Percentiles rank a stretch among this genome's conserved stretches.
Conservation (phyloP, 2,888 invertebrate genomes). For the Rhamnusium bicolor region DNA sequence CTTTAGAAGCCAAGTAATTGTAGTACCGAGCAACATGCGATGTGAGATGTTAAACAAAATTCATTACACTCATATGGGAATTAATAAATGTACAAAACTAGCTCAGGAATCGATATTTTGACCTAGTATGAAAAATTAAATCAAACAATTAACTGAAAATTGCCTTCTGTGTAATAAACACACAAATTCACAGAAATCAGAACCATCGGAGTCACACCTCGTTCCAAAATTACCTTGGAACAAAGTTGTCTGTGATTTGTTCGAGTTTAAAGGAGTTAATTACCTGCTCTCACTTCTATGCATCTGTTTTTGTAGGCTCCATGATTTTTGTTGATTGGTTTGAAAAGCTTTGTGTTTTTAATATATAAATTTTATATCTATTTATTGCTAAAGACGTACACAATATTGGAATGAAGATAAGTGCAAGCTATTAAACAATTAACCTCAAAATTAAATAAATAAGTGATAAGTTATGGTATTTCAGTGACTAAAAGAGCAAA, state of each 20-base stretch:
- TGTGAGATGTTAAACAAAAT: conserved; percentile 39
- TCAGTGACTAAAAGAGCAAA: too few species aligned
- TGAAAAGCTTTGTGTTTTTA: too few species aligned
- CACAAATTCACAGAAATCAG: conserved; percentile 33
- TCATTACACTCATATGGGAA: conserved; percentile 44
- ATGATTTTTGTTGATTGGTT: too few species aligned
- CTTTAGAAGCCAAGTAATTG: conserved; percentile 30
- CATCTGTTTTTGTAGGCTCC: too few species aligned
- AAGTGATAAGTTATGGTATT: too few species aligned
- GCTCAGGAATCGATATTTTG: conserved; percentile 43
- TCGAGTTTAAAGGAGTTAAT: conserved; percentile 33
- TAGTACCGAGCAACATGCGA: conserved; percentile 37
- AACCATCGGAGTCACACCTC: conserved; percentile 42
- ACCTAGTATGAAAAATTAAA: conserved; percentile 41
- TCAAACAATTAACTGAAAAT: conserved; percentile 34
- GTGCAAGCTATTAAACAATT: too few species aligned
- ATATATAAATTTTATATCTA: too few species aligned
- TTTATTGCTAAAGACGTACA: too few species aligned
- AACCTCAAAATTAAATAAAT: too few species aligned
- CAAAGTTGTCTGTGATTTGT: conserved; percentile 41
- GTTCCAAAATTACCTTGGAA: conserved; percentile 42
- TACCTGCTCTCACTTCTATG: too few species aligned
- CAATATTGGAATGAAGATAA: too few species aligned
- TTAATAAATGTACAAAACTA: conserved; percentile 39
- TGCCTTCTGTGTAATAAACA: conserved; percentile 42